Base-by-base conservation (phyloP, 1,140 invertebrate genomes). In the Pararge aegeria region DNA sequence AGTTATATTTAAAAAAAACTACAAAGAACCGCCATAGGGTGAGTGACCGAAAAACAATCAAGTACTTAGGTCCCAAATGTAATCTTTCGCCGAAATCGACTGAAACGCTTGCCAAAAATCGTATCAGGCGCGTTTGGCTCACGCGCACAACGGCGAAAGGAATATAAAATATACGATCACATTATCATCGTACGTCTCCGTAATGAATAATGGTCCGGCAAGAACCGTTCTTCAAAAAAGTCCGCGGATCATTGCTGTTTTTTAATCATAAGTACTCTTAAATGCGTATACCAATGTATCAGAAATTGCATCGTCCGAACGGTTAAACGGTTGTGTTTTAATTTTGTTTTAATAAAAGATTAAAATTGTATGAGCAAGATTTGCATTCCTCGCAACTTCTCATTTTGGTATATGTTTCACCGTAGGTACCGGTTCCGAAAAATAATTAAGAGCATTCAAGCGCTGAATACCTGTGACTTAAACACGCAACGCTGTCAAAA, bases 1-100 rank as follows among this genome's bases (percentile, higher is more conserved):
- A 67, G 66, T 70, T 70, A 73, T 75, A 64, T 63, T 72, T 73
- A 78, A 80, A 61, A 77, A 78, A 63, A 70, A 74, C 68, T 74
- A 78, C 72, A 71, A 81, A 77, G 70, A 57, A 60, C 64, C 53
- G 61, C 62, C 46, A 30, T 55, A 61, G 72, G 86, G 79, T 87
- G 68, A 86, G 10, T 78, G 86, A 83, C 86, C 86, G 77, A 73
- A 78, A 83, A 83, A 85, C 83, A 89, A 89, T 86, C 78, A 71
- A 73, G 83, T 81, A 86, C 86, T 89, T 85, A 81, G 76, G 75
- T 77, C 61, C 74, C 70, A 74, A 87, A 83, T 75, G 80, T 75
- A 86, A 85, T 87, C 78, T 75, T 89, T 86, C 83, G 70, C 67
- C 70, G 86, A 87, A 87, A 79, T 78, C 78, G 52, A 65, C 68